Evolutionary conservation across 2,113 vertebrate genomes (phyloP), one percentile per base, ranked within the genome.

Genomic region (Drymodes brunneopygia): DNA sequence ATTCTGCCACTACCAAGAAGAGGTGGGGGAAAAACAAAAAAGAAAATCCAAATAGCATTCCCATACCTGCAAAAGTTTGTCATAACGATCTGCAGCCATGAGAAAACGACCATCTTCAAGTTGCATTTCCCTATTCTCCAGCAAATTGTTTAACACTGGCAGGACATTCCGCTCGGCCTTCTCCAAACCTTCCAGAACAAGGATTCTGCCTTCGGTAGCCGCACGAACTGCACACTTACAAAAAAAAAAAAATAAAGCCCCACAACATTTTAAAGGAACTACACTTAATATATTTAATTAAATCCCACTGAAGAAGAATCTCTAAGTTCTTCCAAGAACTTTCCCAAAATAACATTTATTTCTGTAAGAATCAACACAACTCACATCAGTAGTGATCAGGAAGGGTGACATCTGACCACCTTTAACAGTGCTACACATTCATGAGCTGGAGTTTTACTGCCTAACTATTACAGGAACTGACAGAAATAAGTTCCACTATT

Each of bases 81-180:
- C 99, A 0, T 99, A 99, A 62, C 99, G 99, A 86, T 99, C 98
- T 0, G 99, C 98, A 48, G 99, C 98, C 99, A 99, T 99, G 7
- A 99, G 98, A 95, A 99, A 99, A 50, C 99, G 99, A 28, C 99
- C 99, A 24, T 99, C 99, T 95, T 99, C 99, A 77, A 99, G 98
- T 77, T 99, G 99, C 99, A 99, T 99, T 97, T 99, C 99, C 69
- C 99, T 97, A 6, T 99, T 99, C 96, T 99, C 99, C 96, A 99
- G 97, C 88, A 99, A 98, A 97, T 99, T 99, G 97, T 99, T 99
- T 58, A 99, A 97, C 38, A 99, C 98, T 0, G 99, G 99, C 57
- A 99, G 96, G 10, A 99, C 99, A 0, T 99, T 99, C 36, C 99
- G 98, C 93, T 99, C 99, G 0, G 99, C 99, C 90, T 99, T 99